Base-by-base conservation (phyloP, 2,888 invertebrate genomes). In the Iselma pallidipennis region DNA sequence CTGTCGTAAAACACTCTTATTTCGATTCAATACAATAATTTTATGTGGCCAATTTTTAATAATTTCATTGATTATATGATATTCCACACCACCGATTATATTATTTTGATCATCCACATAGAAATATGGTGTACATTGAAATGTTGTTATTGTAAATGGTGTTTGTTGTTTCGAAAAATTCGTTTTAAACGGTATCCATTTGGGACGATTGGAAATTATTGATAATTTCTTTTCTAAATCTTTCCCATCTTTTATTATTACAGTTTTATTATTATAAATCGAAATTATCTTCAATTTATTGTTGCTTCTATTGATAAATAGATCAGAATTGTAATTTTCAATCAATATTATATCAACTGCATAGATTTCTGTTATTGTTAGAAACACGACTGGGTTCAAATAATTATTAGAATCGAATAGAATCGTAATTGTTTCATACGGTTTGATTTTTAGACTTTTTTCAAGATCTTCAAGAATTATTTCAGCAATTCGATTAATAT, bases 101-200 rank as follows among this genome's bases (percentile, higher is more conserved):
- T 52, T 61, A 12, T 52, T 45, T 33, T 55, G 23, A 25, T 57
- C 33, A 16, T 61, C 55, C 33, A 66, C 29, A 23, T 62, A 60
- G 23, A 71, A 51, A 59, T 63, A 71, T 1, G 73, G 73, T 5
- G 69, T 61, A 52, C 73, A 73, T 10, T 71, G 57, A 37, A 71
- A 71, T 37, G 63, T 19, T 21, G 63, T 23, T n/a, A 66, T 52
- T 28, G 12, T 51, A 19, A 51, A 51, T 31, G 2, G 29, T 29
- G 19, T 10, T 45, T 45, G 45, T 16, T 37, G 16, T 45, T 4
- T 9, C 1, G 45, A 45, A 12, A 14, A 14, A 14, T 33, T 14
- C 4, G 33, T 3, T 4, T 14, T 14, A 14, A 45, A 45, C 21
- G 42, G 21, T 10, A 10, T 10, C 42, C 42, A 45, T 45, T 45